Evolutionary conservation across 2,113 vertebrate genomes (phyloP).

Genomic region (Columba janthina): DNA sequence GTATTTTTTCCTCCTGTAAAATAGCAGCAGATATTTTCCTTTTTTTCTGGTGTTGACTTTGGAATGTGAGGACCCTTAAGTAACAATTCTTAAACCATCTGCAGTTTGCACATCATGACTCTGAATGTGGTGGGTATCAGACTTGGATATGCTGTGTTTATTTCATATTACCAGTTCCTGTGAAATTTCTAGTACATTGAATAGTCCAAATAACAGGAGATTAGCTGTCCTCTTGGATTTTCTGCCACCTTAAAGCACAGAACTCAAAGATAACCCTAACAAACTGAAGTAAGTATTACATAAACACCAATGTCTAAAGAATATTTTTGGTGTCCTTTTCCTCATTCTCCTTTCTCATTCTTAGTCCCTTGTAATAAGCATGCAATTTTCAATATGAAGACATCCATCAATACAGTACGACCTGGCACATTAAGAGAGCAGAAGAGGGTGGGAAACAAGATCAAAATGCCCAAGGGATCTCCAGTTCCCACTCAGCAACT

Average conservation of each 20-base stretch:
- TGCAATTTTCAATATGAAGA: neutral
- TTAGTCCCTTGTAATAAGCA: neutral
- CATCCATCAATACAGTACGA: neutral
- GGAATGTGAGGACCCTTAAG: neutral
- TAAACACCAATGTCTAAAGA: neutral
- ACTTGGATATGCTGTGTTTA: neutral
- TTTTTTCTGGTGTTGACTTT: neutral
- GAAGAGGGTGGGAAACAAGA: neutral
- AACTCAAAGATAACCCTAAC: neutral
- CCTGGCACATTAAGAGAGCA: neutral
- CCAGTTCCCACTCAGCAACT: neutral
- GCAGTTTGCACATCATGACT: neutral
- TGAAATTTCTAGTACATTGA: neutral
- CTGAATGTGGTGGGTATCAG: neutral
- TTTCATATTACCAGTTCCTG: neutral
- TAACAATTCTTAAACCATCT: neutral
- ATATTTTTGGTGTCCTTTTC: neutral
- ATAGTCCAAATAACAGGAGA: neutral
- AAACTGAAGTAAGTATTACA: neutral
- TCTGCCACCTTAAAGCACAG: neutral
- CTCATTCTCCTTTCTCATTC: neutral
- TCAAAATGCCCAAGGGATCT: neutral
- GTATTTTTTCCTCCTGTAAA: neutral
- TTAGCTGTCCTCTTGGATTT: neutral
- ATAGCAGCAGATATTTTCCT: fast-evolving